Base-by-base conservation (phyloP, 2,797 vertebrate species). In the Etheostoma perlongum region DNA sequence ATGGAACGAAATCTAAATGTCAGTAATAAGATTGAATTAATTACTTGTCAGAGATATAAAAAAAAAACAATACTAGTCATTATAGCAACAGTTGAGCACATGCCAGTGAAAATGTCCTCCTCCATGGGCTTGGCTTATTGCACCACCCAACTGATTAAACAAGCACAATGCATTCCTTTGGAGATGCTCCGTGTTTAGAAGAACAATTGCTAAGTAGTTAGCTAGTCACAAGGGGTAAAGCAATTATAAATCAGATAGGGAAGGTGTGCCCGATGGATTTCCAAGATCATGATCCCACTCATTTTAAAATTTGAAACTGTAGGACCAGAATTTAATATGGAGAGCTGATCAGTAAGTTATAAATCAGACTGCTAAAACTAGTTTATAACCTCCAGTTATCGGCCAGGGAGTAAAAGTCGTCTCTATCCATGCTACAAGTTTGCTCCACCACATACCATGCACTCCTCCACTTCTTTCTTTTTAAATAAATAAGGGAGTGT, bases 81-180 rank as follows among this genome's bases (percentile, higher is more conserved):
- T 5, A 51, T 8, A 23, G 51, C 54, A 46, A 53, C 30, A 21
- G 33, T 49, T 21, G 21, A 47, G 40, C 54, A 59, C n/a, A 19
- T n/a, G 33, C 21, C 47, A 27, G 48, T 30, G 25, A 54, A 21
- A 4, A 21, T 58, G 1, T 18, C 6, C 27, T 3, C n/a, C 36
- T 49, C 25, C 42, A 57, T 65, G 58, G 62, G 71, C 63, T 52
- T 65, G 72, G 15, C 18, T 78, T 55, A 47, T 21, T 62, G 47
- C 25, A 14, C 40, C 16, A 44, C n/a, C 40, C 19, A 23, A 47
- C 59, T 1, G 3, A 33, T 49, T 11, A 33, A 33, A 49, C 46
- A 49, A 33, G 30, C 18, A 49, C 6, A 63, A 36, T 12, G 3
- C 19, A 21, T 60, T 72, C 3, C 15, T 51, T 72, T 25, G 30